These are phyloP conservation scores for Gymnoscelis rufifasciata DNA, from an alignment of 2,888 invertebrate genomes.

Conservation along the genomic window DNA sequence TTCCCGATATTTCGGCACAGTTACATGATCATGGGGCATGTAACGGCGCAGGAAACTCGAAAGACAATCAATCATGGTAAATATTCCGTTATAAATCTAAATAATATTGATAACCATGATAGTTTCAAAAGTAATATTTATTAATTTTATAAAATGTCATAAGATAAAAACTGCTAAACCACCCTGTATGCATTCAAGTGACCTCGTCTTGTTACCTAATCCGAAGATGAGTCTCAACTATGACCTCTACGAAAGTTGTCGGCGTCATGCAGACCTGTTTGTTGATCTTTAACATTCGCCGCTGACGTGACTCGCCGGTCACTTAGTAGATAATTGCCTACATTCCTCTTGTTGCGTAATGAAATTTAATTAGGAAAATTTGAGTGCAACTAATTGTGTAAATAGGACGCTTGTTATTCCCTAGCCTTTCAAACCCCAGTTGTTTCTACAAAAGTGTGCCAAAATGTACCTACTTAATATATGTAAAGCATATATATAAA, in stretches of 20 bases:
- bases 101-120: too few species aligned
- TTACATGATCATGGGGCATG: too few species aligned
- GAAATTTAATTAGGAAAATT: not conserved
- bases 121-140: too few species aligned
- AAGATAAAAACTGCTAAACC: not conserved
- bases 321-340: conserved; percentile 14
- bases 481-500: too few species aligned
- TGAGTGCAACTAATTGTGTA: not conserved
- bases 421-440: too few species aligned
- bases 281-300: conserved; percentile 23
- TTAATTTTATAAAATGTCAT: too few species aligned
- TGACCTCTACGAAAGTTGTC: conserved; percentile 48
- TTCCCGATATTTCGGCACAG: too few species aligned
- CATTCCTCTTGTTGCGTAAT: conserved; percentile 10
- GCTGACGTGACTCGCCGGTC: not conserved
- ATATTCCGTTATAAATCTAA: too few species aligned
- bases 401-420: not conserved
- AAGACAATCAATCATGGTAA: too few species aligned
- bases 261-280: conserved; percentile 24
- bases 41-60: too few species aligned
- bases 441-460: too few species aligned
- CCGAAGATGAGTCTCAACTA: conserved; percentile 45
- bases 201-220: conserved; percentile 39
- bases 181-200: conserved; percentile 5
- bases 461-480: too few species aligned